Evolutionary conservation across 2,888 invertebrate species (phyloP).

Genomic region (Euplagia quadripunctaria): DNA sequence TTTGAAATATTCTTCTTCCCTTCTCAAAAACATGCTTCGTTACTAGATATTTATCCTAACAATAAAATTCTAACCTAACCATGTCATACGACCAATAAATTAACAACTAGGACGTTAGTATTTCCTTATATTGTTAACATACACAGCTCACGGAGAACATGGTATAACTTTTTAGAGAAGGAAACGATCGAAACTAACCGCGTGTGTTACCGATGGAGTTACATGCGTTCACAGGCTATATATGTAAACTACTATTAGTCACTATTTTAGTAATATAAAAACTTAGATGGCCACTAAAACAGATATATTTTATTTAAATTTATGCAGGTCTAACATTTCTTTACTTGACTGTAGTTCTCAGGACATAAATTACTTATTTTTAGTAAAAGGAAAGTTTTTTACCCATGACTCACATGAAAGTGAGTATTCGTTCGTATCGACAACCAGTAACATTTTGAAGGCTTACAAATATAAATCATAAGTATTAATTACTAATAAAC

Average conservation of each 20-base stretch:
- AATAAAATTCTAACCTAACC: background rate
- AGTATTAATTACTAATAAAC: no score
- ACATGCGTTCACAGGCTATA: background rate
- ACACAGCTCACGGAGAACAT: background rate
- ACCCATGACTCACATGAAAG: no score
- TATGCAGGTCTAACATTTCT: no score
- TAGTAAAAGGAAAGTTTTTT: no score
- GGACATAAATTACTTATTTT: no score
- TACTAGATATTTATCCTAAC: background rate
- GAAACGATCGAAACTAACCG: background rate
- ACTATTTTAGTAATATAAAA: background rate
- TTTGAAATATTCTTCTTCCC: no score
- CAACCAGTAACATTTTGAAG: no score
- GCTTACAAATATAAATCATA: no score
- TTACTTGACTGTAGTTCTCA: no score
- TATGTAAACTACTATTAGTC: background rate
- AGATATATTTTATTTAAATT: no score
- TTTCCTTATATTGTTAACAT: background rate
- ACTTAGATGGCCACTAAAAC: background rate
- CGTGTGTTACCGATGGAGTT: background rate
- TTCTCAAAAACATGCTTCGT: no score
- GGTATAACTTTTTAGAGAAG: background rate
- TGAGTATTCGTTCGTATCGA: no score
- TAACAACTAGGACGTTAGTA: background rate
- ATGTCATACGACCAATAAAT: background rate